Percentiles rank a stretch among this genome's conserved stretches.
phyloP scores from a whole-genome alignment of 1,140 invertebrate genomes.

The Medauroidea extradentata region DNA sequence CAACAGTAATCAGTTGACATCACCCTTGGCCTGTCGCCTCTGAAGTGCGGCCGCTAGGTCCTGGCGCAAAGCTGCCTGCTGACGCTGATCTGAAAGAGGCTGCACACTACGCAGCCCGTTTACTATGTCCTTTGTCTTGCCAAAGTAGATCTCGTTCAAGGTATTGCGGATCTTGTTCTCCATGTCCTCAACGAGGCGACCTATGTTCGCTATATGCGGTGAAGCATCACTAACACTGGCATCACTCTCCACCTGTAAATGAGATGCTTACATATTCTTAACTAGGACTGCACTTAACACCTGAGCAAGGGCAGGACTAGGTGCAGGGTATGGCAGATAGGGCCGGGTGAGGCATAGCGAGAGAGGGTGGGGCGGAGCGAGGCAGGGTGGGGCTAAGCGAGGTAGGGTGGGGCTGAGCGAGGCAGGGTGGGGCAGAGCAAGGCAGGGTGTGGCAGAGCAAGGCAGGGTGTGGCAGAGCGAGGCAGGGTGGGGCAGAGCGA shows the following conservation, averaged over 20 bases:
- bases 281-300: too few species aligned
- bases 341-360: too few species aligned
- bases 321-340: too few species aligned
- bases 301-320: too few species aligned
- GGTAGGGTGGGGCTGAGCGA: too few species aligned
- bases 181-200: slow-evolving; percentile 95
- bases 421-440: too few species aligned
- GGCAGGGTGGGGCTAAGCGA: too few species aligned
- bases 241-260: slow-evolving; percentile 86
- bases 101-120: slow-evolving; percentile 91
- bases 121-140: slow-evolving; percentile 98
- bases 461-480: too few species aligned
- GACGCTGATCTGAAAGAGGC: slow-evolving; percentile 74
- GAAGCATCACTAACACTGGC: slow-evolving; percentile 82
- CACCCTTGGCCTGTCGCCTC: slow-evolving; percentile 62
- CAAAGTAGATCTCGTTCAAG: slow-evolving; percentile 98
- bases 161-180: slow-evolving; percentile 99
- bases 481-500: too few species aligned
- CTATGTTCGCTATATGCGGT: slow-evolving; percentile 98
- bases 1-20: slow-evolving; percentile 44
- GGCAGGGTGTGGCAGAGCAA: too few species aligned
- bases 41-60: slow-evolving; percentile 80
- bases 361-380: too few species aligned
- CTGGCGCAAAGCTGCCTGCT: slow-evolving; percentile 77
- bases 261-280: too few species aligned